Conservation (phyloP, 1,140 invertebrate genomes). For the Steinernema feltiae region DNA sequence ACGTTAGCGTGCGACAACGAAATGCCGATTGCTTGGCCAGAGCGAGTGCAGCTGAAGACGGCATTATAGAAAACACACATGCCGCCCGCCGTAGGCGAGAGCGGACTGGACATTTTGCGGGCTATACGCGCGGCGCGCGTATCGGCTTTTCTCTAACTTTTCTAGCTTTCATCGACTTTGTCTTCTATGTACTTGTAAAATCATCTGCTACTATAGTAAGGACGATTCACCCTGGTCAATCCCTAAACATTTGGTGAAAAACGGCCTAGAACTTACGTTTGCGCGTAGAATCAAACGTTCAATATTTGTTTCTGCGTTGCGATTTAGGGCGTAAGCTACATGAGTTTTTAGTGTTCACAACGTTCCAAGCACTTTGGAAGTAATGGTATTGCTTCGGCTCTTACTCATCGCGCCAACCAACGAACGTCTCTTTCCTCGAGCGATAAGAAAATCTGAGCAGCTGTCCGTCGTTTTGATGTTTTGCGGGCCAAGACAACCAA, state of each 20-base stretch:
- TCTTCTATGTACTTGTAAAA: too few species aligned
- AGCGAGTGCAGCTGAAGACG: constrained; percentile 8
- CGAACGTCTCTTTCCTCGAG: background rate
- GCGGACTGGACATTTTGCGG: background rate
- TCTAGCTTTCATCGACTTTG: background rate
- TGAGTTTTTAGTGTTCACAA: background rate
- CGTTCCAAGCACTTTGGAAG: background rate
- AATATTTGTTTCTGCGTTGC: background rate
- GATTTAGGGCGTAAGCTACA: background rate
- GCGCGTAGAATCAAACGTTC: background rate
- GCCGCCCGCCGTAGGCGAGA: background rate
- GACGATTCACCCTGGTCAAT: background rate
- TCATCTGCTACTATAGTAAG: too few species aligned
- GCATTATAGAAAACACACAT: constrained; percentile 15
- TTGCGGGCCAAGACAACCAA: background rate
- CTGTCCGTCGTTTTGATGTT: background rate
- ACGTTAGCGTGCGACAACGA: background rate
- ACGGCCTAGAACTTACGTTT: too few species aligned
- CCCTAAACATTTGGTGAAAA: too few species aligned
- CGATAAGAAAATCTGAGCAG: constrained; percentile 1
- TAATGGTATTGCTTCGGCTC: constrained; percentile 8
- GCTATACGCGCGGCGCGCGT: background rate
- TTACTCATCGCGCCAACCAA: constrained; percentile 7
- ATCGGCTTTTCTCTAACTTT: constrained; percentile 1
- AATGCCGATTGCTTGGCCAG: background rate